Base-by-base conservation (phyloP, 2,888 invertebrate genomes). In the Ashinkailepas kermadecensis region DNA sequence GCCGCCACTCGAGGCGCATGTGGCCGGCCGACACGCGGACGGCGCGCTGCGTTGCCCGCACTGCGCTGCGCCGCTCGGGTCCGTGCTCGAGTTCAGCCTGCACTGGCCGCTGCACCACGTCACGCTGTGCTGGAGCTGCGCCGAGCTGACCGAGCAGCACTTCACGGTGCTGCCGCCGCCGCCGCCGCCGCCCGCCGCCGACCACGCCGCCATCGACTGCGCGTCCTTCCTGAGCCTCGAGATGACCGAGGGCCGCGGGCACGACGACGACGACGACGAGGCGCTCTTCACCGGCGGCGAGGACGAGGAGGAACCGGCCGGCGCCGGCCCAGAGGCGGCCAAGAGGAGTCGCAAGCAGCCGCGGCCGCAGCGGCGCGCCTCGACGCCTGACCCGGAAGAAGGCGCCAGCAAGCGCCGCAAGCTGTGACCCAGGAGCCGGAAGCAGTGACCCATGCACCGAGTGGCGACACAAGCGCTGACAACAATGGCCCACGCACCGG, bases 31-130 rank as follows among this genome's bases (percentile, higher is more conserved):
- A 12, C 79, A 79, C 15, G 83, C 80, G 10, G 74, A 80, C 57
- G 82, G 83, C 21, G 82, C 82, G 59, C 81, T 82, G 15, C 82
- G 83, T 11, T 84, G 84, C 80, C 84, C 84, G 18, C 84, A 84
- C 80, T 84, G 84, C 59, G 79, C 79, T 11, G 58, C 59, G 79
- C 58, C 59, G 79, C 59, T 79, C 23, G 58, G 79, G 25, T 79
- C 79, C 8, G 58, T 59, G 79, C 79, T 79, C 23, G 79, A 79
- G 58, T 59, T 79, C 79, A 25, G 79, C 18, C 58, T 79, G 57
- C 79, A 79, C 79, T 79, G 79, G 79, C 79, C 79, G 79, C 57
- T 59, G 58, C 79, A 79, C 25, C 79, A 79, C 59, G 57, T 59
- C 21, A n/a, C 58, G 79, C 59, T 79, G 79, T 79, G 79, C 79